Conservation (phyloP, 64 coral and sea anemone genomes). For the Actinia equina region DNA sequence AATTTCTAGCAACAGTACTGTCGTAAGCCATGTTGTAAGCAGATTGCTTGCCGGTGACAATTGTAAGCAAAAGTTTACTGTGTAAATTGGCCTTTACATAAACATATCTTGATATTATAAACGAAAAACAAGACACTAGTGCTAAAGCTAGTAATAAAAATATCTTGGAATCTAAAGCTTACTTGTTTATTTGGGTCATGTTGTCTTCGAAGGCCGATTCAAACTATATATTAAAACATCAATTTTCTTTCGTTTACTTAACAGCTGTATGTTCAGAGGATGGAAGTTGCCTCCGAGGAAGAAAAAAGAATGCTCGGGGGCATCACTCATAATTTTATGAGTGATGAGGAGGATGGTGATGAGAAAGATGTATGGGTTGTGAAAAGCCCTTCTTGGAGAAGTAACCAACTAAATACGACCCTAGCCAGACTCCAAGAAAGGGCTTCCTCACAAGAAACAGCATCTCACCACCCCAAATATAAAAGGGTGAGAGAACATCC, state of each 20-base stretch:
- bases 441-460: background rate
- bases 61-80: too few species aligned
- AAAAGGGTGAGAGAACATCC: background rate
- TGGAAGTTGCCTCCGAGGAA: constrained; percentile 2
- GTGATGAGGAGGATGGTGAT: background rate
- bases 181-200: too few species aligned
- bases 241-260: background rate
- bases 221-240: too few species aligned
- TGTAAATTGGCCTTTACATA: too few species aligned
- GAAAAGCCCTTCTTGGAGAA: background rate
- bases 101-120: too few species aligned
- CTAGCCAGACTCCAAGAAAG: background rate
- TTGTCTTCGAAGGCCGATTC: too few species aligned
- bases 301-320: background rate
- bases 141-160: too few species aligned
- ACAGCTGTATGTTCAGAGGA: constrained; percentile 4
- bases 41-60: too few species aligned
- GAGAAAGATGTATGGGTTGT: background rate
- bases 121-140: too few species aligned
- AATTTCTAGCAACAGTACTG: too few species aligned
- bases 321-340: constrained; percentile 9
- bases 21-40: too few species aligned
- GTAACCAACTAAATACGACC: background rate
- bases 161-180: too few species aligned
- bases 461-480: background rate